Conservation (phyloP, 2,797 vertebrate genomes). For the Falco berigora region DNA sequence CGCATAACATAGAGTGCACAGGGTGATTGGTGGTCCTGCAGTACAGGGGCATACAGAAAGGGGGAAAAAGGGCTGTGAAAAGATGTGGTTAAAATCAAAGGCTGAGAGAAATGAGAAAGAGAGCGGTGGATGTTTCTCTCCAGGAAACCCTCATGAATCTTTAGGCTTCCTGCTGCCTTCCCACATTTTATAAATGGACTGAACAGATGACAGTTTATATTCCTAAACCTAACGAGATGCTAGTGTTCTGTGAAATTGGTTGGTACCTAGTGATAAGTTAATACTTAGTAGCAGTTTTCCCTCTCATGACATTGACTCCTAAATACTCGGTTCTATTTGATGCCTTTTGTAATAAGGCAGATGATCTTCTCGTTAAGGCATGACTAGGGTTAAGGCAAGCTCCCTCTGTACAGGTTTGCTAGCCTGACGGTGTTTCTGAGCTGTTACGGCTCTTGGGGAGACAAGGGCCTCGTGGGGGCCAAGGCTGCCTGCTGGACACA, state of each 20-base stretch:
- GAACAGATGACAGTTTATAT: background rate
- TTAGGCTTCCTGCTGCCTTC: constrained; percentile 56
- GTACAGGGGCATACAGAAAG: background rate
- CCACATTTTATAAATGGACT: constrained; percentile 12
- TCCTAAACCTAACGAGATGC: background rate
- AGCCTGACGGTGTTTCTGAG: background rate
- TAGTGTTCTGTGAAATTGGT: background rate
- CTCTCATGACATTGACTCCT: background rate
- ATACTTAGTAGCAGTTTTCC: background rate
- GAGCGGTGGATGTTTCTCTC: background rate
- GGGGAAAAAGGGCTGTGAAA: background rate
- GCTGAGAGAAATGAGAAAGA: background rate
- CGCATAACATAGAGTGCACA: background rate
- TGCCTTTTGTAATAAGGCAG: background rate
- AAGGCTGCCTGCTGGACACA: background rate
- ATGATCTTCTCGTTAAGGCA: background rate
- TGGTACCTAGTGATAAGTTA: background rate
- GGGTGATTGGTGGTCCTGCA: background rate
- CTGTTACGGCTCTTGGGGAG: background rate
- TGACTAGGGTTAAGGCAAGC: background rate
- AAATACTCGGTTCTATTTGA: background rate
- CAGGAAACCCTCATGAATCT: background rate
- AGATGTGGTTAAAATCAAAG: constrained; percentile 1
- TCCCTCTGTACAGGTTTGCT: background rate
- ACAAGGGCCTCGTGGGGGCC: accelerated